Conservation (phyloP, 2,888 invertebrate species). For the Megamerina dolium region DNA sequence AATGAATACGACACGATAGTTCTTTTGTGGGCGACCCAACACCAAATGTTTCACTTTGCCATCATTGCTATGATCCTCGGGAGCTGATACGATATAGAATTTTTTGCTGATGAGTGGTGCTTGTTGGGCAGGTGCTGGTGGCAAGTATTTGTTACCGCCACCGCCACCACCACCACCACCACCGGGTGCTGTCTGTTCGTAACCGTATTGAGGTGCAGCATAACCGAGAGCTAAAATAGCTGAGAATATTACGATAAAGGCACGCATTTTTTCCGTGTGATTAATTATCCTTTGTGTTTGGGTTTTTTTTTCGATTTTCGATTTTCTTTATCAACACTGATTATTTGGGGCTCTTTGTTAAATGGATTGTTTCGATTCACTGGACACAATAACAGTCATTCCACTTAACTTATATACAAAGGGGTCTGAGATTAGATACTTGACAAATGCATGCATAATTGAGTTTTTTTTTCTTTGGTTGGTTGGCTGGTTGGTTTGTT, state of each 20-base stretch:
- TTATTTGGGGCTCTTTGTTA: slow-evolving; percentile 4
- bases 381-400: slow-evolving; percentile 31
- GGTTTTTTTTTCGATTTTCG: background rate
- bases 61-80: slow-evolving; percentile 40
- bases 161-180: slow-evolving; percentile 5
- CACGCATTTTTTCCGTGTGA: too few species aligned
- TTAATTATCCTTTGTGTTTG: slow-evolving; percentile 3
- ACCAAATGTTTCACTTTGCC: slow-evolving; percentile 39
- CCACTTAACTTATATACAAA: slow-evolving; percentile 37
- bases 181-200: slow-evolving; percentile 26
- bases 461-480: background rate
- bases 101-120: slow-evolving; percentile 45
- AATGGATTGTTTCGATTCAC: slow-evolving; percentile 30
- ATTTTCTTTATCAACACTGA: background rate
- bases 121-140: slow-evolving; percentile 32
- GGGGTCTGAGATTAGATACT: background rate
- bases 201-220: slow-evolving; percentile 42
- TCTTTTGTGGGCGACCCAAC: slow-evolving; percentile 45
- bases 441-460: background rate
- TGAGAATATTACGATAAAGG: slow-evolving; percentile 22
- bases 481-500: too few species aligned
- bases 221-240: slow-evolving; percentile 25
- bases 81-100: slow-evolving; percentile 44
- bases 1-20: slow-evolving; percentile 48
- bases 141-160: slow-evolving; percentile 39